Evolutionary conservation across 1,140 invertebrate genomes (phyloP).

Genomic region (Drosophila lini): DNA sequence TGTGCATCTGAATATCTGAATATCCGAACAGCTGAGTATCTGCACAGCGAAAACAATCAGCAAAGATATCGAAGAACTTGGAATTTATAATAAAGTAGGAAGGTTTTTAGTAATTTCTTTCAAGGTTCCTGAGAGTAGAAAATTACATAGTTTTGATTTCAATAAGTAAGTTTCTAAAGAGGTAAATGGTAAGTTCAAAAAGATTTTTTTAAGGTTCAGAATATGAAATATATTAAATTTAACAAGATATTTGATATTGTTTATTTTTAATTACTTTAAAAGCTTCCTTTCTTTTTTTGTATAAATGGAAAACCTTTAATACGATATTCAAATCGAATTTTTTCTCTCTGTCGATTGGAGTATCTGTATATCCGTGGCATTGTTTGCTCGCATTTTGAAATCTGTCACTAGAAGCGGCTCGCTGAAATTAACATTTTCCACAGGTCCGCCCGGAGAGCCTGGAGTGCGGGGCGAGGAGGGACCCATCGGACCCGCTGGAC

Average conservation of each 20-base stretch:
- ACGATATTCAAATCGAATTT: too few relatives aligned
- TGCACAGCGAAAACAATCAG: background rate
- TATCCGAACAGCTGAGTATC: conserved; percentile 17
- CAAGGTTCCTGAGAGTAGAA: background rate
- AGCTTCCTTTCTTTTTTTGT: background rate
- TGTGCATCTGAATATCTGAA: conserved; percentile 11
- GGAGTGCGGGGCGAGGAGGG: conserved; percentile 94
- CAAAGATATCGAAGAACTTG: background rate
- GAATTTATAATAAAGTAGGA: background rate
- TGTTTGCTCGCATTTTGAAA: conserved; percentile 59
- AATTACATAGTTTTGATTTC: too few relatives aligned
- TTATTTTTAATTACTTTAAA: background rate
- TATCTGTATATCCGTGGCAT: conserved; percentile 26
- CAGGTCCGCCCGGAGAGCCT: conserved; percentile 90
- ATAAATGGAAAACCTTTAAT: background rate
- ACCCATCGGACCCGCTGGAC: conserved; percentile 92
- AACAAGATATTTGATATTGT: too few relatives aligned
- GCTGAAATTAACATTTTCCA: conserved; percentile 66
- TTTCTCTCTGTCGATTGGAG: conserved; percentile 2
- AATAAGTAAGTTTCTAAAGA: too few relatives aligned
- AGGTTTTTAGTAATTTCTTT: background rate
- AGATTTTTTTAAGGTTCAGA: too few relatives aligned
- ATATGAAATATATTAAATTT: too few relatives aligned
- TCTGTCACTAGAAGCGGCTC: conserved; percentile 59
- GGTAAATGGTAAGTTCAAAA: background rate